These are phyloP conservation scores for Podarcis cretensis DNA, from an alignment of 2,113 vertebrate species.

Conservation along the genomic window DNA sequence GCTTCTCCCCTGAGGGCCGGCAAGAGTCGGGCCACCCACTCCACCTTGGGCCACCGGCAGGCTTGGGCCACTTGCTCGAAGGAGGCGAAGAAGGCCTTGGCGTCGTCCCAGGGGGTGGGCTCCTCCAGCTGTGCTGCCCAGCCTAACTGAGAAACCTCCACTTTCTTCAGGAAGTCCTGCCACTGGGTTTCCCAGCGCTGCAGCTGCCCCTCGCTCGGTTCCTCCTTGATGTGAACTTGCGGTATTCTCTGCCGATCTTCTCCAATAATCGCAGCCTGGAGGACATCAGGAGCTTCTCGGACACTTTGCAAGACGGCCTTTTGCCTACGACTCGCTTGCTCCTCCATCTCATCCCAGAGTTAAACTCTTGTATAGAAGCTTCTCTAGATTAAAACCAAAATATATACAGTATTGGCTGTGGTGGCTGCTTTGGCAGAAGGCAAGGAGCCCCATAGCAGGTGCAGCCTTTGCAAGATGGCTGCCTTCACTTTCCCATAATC, in stretches of 20 bases:
- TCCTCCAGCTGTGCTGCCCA: background rate
- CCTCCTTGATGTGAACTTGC: background rate
- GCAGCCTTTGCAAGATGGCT: too few relatives aligned
- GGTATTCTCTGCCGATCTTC: background rate
- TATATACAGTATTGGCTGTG: too few relatives aligned
- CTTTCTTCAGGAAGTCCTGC: background rate
- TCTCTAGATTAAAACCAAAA: background rate
- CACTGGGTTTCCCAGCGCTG: slow-evolving; percentile 8
- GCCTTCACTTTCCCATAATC: too few relatives aligned
- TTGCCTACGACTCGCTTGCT: background rate
- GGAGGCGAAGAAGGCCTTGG: slow-evolving; percentile 1
- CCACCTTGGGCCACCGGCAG: slow-evolving; percentile 8
- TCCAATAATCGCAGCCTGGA: background rate
- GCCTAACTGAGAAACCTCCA: background rate
- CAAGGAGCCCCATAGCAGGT: too few relatives aligned
- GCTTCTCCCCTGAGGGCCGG: background rate
- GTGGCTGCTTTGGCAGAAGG: too few relatives aligned
- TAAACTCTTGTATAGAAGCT: background rate
- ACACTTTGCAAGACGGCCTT: background rate
- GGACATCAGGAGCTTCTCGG: background rate
- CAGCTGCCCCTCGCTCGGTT: background rate
- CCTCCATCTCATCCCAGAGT: background rate
- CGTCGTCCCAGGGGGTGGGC: background rate
- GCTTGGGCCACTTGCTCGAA: slow-evolving; percentile 6
- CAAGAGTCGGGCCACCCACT: background rate